Evolutionary conservation across 2,113 vertebrate species (phyloP), one percentile per base, ranked within the genome.

Genomic region (Hiodon tergisus): DNA sequence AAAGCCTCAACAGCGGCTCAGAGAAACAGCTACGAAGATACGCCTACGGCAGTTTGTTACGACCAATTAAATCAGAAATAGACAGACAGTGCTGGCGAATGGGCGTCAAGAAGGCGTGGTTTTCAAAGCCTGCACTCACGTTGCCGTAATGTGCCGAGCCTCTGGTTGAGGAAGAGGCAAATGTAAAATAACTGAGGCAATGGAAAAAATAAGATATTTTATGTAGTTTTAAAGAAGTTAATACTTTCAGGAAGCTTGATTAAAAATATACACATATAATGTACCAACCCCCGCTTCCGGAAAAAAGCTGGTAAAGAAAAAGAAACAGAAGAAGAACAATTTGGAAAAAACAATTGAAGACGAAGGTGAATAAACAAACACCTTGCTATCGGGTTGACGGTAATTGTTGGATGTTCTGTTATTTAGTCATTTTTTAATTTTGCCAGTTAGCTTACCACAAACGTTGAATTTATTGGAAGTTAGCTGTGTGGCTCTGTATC

Each of bases 61-160:
- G 53, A 6, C 90, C 86, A 89, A 83, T 82, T 17, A 50, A 0
- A 17, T 61, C 74, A 8, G 17, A 0, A 74, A 0, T 31, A 52
- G 6, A 51, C 0, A 10, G 31, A 47, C 1, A 4, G 0, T 0
- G 0, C 47, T 4, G 67, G 4, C 87, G 81, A 89, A 90, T 91
- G 58, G 78, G 0, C 5, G 3, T 0, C 0, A 0, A 71, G 58
- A 14, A 72, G 89, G 90, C 81, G 89, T 69, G 17, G 78, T 9
- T 47, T 2, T 0, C 0, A 0, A 0, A 3, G 0, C 11, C 69
- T 69, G 74, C 75, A 53, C 80, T 92, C 92, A 92, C 90, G 90
- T 92, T 91, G 92, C 84, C 83, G 66, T 76, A 85, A 82, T 87
- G 88, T 89, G 90, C 89, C 81, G 78, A n/a, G 72, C 82, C 75